Evolutionary conservation across 2,888 invertebrate genomes (phyloP).

Genomic region (Embidobia sp.): DNA sequence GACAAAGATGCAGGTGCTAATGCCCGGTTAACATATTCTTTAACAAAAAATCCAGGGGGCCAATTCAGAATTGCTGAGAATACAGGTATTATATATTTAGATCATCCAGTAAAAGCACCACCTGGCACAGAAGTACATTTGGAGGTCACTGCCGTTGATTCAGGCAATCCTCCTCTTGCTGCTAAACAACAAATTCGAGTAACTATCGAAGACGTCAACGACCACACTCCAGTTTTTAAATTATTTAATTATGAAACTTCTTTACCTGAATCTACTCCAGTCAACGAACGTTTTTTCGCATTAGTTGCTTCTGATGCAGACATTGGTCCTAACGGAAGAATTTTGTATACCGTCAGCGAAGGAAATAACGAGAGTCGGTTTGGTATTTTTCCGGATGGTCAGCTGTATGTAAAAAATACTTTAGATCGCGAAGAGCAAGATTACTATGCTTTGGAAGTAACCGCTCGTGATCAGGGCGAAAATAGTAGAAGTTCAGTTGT

Average conservation of each 20-base stretch:
- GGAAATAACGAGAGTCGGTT: constrained; percentile 94
- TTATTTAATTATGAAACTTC: constrained; percentile 96
- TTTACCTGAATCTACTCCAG: constrained; percentile 92
- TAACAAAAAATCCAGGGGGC: constrained; percentile 90
- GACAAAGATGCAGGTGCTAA: constrained; percentile 96
- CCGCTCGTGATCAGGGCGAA: constrained; percentile 90
- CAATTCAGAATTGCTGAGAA: constrained; percentile 92
- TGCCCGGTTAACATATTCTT: constrained; percentile 90
- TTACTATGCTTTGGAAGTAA: constrained; percentile 93
- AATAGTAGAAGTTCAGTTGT: constrained; percentile 92
- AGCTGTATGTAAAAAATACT: constrained; percentile 91
- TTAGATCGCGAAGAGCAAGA: constrained; percentile 95
- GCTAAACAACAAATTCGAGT: constrained; percentile 89
- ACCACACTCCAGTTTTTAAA: constrained; percentile 97
- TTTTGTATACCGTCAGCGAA: constrained; percentile 91
- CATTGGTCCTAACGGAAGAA: constrained; percentile 89
- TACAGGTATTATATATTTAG: constrained; percentile 94
- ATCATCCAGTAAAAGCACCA: constrained; percentile 89
- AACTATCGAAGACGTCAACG: constrained; percentile 93
- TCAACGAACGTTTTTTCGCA: constrained; percentile 95
- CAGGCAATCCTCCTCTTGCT: constrained; percentile 89
- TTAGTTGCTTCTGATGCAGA: constrained; percentile 95
- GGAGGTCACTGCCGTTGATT: constrained; percentile 93
- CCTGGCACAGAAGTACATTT: constrained; percentile 88
- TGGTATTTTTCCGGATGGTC: constrained; percentile 97